phyloP scores from a whole-genome alignment of 2,113 vertebrate genomes.

The Illadopsis cleaveri region DNA sequence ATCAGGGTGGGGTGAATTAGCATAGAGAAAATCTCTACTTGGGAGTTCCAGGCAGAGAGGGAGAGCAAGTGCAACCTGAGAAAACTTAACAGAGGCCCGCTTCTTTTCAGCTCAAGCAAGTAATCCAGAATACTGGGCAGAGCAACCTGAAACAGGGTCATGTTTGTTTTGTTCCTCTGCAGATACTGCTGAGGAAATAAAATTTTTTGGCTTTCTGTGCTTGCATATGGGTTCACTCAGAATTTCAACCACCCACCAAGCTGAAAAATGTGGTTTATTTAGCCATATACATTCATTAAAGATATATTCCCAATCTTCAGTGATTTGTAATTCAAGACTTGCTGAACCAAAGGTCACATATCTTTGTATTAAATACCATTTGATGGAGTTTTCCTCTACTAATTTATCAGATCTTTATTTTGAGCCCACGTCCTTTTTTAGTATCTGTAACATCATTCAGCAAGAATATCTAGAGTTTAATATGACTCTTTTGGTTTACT shows the following conservation, averaged over 20 bases:
- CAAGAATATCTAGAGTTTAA: not conserved
- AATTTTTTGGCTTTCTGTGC: slow-evolving; percentile 47
- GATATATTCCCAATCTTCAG: not conserved
- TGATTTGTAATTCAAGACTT: slow-evolving; percentile 11
- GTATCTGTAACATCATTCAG: not conserved
- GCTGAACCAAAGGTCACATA: slow-evolving; percentile 11
- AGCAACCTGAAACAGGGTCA: slow-evolving; percentile 58
- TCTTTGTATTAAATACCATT: not conserved
- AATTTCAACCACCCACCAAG: slow-evolving; percentile 60
- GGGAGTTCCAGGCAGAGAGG: slow-evolving; percentile 30
- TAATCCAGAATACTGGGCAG: slow-evolving; percentile 24
- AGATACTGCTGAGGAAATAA: slow-evolving; percentile 61
- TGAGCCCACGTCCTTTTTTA: not conserved
- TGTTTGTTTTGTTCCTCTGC: slow-evolving; percentile 63
- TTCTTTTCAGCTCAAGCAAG: slow-evolving; percentile 16
- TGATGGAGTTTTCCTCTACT: not conserved
- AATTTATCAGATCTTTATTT: not conserved
- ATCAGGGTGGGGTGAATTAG: not conserved
- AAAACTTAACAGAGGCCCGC: slow-evolving; percentile 22
- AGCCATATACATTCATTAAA: slow-evolving; percentile 30
- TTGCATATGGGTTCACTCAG: slow-evolving; percentile 67
- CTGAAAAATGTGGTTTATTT: slow-evolving; percentile 42
- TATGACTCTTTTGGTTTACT: not conserved
- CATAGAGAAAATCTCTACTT: not conserved
- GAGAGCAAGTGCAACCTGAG: slow-evolving; percentile 16